A percentile compares a stretch with the other conserved stretches of the same genome.
These are phyloP conservation scores for Scaptomyza tumidula DNA, from an alignment of 2,888 invertebrate species.

Conservation along the genomic window DNA sequence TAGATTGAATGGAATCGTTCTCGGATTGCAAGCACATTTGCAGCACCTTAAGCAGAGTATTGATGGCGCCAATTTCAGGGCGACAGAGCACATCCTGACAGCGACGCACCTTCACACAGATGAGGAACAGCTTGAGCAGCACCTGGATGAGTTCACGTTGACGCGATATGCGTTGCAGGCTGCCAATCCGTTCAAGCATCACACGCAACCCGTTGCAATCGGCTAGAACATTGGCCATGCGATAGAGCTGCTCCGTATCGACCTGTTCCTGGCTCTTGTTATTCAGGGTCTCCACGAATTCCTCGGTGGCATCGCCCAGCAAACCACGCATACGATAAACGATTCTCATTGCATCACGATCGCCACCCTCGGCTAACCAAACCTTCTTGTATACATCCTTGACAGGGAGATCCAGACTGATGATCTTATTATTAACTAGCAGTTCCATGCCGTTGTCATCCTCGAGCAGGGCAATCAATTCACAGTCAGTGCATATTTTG, in stretches of 20 bases:
- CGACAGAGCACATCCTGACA: conserved; percentile 95
- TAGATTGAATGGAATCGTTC: conserved; percentile 89
- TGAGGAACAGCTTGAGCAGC: conserved; percentile 93
- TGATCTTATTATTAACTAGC: conserved; percentile 98
- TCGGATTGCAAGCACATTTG: conserved; percentile 89
- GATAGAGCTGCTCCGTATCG: conserved; percentile 97
- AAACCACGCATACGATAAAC: conserved; percentile 99
- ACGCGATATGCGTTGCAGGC: conserved; percentile 93
- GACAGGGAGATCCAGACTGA: conserved; percentile 97
- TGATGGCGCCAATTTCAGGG: conserved; percentile 93
- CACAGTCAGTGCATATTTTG: conserved; percentile 99
- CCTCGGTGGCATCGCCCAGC: conserved; percentile 99
- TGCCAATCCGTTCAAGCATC: conserved; percentile 93
- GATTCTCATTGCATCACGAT: conserved; percentile 98
- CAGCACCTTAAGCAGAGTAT: conserved; percentile 92
- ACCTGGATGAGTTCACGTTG: conserved; percentile 95
- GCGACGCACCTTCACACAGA: conserved; percentile 95
- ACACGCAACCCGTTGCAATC: conserved; percentile 91
- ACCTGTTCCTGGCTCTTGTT: conserved; percentile 93
- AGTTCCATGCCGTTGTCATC: conserved; percentile 99
- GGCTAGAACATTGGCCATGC: conserved; percentile 93
- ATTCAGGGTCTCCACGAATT: conserved; percentile 97
- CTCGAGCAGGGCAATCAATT: conserved; percentile 97
- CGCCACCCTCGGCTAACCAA: conserved; percentile 95
- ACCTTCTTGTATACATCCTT: conserved; percentile 94